Evolutionary conservation across 2,888 invertebrate species (phyloP), one percentile per base, ranked within the genome.

Genomic region (Psylliodes chrysocephalus): DNA sequence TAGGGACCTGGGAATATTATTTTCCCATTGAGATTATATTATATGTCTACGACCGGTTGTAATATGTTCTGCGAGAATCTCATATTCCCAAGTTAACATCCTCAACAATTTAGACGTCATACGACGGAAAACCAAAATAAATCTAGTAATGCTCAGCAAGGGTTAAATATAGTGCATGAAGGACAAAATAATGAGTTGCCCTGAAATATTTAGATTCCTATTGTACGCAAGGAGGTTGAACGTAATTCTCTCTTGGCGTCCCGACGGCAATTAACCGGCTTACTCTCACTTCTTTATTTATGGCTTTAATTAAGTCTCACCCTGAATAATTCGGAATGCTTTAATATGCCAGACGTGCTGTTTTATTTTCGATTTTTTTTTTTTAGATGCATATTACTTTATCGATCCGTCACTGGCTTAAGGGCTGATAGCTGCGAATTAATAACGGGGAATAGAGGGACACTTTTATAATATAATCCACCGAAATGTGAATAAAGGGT

Each of bases 201-300:
- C 51, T 64, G 64, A 62, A 66, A 66, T 66, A 66, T 66, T 66
- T 56, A 66, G 63, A 63, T 60, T 56, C 55, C 40, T 44, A 57
- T 56, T 30, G 33, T 51, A 57, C 57, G 63, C 46, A 60, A 63
- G n/a, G n/a, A 60, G 61, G 54, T 64, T 52, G 51, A 35, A 22
- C 44, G 52, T 62, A 64, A 64, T 67, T 67, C 62, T 64, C 54
- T 47, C 56, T 53, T 42, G 71, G 71, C 73, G 70, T n/a, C 72
- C 71, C 59, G 65, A 42, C 54, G 62, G 69, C 69, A 72, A 72
- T 71, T 72, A 71, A 69, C 67, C 56, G 47, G 67, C 68, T 68
- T 68, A 68, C 69, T 63, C 64, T 61, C 60, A 63, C 63, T 63
- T 68, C 69, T 70, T 59, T 72, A 68, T 72, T 72, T 71, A 72